phyloP scores from a whole-genome alignment of 2,797 vertebrate species.

The Heteromormyrus szaboi region DNA sequence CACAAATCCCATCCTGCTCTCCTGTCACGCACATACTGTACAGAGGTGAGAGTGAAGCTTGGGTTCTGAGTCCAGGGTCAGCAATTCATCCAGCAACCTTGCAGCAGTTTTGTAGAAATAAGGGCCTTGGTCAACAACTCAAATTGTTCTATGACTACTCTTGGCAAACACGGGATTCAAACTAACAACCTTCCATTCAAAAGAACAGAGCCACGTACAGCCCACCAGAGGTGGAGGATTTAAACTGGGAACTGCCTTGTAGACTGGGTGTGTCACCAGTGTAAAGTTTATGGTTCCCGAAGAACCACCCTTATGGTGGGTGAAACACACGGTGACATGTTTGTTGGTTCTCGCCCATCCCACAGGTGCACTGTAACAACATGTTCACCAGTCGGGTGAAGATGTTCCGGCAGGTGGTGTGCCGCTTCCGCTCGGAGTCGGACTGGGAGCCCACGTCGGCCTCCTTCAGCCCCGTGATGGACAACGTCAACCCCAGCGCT shows the following conservation, averaged over 20 bases:
- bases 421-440: constrained; percentile 80
- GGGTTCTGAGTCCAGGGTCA: not conserved
- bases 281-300: not conserved
- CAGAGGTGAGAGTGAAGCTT: not conserved
- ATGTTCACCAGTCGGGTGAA: constrained; percentile 84
- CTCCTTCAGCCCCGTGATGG: constrained; percentile 74
- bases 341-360: not conserved
- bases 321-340: not conserved
- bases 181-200: not conserved
- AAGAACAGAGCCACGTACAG: not conserved
- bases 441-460: constrained; percentile 81
- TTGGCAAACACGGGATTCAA: not conserved
- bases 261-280: not conserved
- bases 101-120: not conserved
- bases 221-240: not conserved
- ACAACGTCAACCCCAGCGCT: constrained; percentile 80
- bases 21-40: not conserved
- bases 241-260: not conserved
- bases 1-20: not conserved
- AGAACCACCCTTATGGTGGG: not conserved
- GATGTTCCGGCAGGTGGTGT: constrained; percentile 85
- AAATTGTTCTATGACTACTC: not conserved
- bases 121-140: not conserved
- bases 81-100: not conserved
- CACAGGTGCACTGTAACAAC: constrained; percentile 95